phyloP scores from a whole-genome alignment of 1,140 invertebrate species.

The Lepidurus arcticus region DNA sequence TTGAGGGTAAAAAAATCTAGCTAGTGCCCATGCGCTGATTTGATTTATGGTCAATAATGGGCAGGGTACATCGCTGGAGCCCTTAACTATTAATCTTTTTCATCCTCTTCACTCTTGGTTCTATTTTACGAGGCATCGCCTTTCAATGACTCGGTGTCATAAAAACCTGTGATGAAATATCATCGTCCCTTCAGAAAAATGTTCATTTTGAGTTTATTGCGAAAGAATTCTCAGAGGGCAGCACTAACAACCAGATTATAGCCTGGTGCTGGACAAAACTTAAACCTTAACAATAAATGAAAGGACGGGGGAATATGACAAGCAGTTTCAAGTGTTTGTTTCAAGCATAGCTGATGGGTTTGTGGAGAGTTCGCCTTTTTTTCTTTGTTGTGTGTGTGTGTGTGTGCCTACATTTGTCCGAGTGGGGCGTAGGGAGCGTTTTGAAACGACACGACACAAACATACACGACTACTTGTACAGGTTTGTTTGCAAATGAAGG shows the following conservation, averaged over 20 bases:
- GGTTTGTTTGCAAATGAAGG: slow-evolving; percentile 21
- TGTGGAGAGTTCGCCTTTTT: neutral
- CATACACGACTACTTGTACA: slow-evolving; percentile 16
- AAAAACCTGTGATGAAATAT: slow-evolving; percentile 22
- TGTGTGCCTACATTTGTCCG: neutral
- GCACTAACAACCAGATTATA: neutral
- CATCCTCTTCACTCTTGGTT: neutral
- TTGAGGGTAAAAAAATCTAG: slow-evolving; percentile 3
- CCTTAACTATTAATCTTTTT: slow-evolving; percentile 16
- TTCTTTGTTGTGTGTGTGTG: neutral
- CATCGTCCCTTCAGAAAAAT: neutral
- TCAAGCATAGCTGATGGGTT: neutral
- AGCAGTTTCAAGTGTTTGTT: slow-evolving; percentile 8
- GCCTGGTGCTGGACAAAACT: neutral
- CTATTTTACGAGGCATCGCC: slow-evolving; percentile 17
- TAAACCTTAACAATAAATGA: neutral
- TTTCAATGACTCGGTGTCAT: slow-evolving; percentile 19
- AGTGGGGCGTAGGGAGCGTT: neutral
- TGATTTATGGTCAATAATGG: slow-evolving; percentile 22
- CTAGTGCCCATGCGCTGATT: neutral
- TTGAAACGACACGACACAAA: slow-evolving; percentile 3
- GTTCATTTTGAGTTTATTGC: neutral
- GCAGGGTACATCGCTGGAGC: slow-evolving; percentile 13
- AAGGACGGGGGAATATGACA: neutral
- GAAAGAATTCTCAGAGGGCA: neutral